Conservation (phyloP, 2,888 invertebrate genomes). For the Pemphredon lugubris region DNA sequence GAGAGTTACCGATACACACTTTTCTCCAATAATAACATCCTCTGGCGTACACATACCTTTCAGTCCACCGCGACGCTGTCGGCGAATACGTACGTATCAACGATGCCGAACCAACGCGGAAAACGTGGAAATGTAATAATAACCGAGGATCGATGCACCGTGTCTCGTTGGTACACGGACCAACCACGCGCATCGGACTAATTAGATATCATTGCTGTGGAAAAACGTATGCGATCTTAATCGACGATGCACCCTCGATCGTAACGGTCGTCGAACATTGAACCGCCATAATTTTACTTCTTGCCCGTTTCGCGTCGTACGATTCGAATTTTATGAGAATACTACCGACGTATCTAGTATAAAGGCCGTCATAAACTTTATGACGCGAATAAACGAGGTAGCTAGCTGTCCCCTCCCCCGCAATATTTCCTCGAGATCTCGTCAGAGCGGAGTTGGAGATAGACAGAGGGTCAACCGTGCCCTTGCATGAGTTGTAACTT, state of each 20-base stretch:
- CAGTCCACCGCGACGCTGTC: no score
- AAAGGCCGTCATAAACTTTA: conserved; percentile 35
- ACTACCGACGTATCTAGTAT: conserved; percentile 7
- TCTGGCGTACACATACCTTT: no score
- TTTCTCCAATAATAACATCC: no score
- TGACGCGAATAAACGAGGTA: conserved; percentile 21
- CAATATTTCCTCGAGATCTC: background rate
- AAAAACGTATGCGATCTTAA: background rate
- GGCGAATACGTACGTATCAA: no score
- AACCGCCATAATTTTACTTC: conserved; percentile 4
- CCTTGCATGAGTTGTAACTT: background rate
- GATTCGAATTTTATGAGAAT: conserved; percentile 13
- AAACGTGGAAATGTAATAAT: background rate
- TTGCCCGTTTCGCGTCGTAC: conserved; percentile 10
- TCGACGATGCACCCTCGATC: background rate
- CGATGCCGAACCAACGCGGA: background rate
- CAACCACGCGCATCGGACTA: no score
- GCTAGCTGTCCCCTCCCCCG: background rate
- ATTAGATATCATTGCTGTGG: no score
- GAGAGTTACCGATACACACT: no score
- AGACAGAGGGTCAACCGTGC: background rate
- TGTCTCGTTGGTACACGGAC: background rate
- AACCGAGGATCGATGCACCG: background rate
- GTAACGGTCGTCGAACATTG: conserved; percentile 7
- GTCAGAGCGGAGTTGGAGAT: background rate